Evolutionary conservation across 2,888 invertebrate species (phyloP).

Genomic region (Falcaria lacertinaria): DNA sequence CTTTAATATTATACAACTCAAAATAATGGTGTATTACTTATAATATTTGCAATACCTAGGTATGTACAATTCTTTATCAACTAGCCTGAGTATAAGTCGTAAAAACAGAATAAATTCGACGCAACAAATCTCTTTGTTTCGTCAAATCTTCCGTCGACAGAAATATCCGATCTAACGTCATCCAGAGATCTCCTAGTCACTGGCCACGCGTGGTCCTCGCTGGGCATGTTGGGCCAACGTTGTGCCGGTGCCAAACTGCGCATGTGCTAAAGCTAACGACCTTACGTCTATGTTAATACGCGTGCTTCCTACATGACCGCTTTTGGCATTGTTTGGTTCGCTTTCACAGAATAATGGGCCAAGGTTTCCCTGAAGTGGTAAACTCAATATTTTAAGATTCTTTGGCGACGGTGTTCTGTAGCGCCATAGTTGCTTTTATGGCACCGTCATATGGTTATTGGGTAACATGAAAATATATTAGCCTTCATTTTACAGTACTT

Average conservation of each 20-base stretch:
- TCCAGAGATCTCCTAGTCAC: constrained; percentile 1
- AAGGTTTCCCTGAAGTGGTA: constrained; percentile 11
- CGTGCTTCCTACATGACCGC: constrained; percentile 27
- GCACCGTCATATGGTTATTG: no score
- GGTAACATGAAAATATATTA: no score
- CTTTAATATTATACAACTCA: no score
- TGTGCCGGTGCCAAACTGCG: constrained; percentile 35
- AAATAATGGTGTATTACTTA: no score
- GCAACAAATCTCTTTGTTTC: constrained; percentile 2
- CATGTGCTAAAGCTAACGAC: constrained; percentile 37
- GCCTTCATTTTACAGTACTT: no score
- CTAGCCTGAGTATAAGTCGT: no score
- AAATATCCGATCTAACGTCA: constrained; percentile 2
- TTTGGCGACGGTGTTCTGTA: background rate
- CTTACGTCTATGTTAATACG: constrained; percentile 21
- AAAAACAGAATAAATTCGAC: no score
- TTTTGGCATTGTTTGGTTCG: constrained; percentile 22
- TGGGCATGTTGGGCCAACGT: constrained; percentile 10
- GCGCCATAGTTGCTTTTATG: no score
- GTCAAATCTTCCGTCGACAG: background rate
- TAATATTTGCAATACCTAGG: no score
- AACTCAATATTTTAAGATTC: constrained; percentile 10
- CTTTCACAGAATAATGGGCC: constrained; percentile 13
- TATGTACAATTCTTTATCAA: no score
- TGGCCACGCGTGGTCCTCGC: constrained; percentile 3